These are phyloP conservation scores for Pampusana beccarii DNA, from an alignment of 2,113 vertebrate species.

Conservation along the genomic window DNA sequence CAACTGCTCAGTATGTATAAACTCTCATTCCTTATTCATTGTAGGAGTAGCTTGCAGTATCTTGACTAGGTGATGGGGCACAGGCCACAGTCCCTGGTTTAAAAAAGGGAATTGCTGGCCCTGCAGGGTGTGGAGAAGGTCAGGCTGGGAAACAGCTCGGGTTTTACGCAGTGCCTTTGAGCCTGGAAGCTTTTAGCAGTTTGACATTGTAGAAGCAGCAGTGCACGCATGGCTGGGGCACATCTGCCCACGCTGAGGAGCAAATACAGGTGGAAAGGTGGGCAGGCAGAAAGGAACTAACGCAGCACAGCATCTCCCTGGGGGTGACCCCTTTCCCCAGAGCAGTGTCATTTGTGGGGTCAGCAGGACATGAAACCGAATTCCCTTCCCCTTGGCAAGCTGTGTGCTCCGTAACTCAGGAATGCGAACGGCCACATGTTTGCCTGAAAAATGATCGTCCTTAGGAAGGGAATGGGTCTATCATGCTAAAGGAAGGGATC, in stretches of 20 bases:
- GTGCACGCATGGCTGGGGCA: neutral
- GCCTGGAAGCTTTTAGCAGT: neutral
- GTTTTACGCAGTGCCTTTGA: neutral
- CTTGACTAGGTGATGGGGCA: neutral
- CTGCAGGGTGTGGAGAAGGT: neutral
- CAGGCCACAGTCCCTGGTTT: neutral
- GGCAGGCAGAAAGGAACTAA: neutral
- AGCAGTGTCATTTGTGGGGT: neutral
- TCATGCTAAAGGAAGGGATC: neutral
- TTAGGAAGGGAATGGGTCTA: slow-evolving; percentile 13
- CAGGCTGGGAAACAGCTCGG: neutral
- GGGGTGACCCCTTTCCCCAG: neutral
- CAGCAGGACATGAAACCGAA: neutral
- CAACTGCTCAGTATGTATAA: neutral
- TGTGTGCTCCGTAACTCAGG: neutral
- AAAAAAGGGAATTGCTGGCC: neutral
- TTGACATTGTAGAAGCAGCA: neutral
- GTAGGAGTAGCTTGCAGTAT: neutral
- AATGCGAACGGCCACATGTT: neutral
- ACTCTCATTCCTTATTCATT: neutral
- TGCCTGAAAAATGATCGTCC: neutral
- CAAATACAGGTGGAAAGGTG: neutral
- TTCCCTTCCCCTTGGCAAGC: neutral
- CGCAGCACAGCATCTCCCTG: neutral
- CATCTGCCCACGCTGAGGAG: neutral